Percentiles rank a stretch among this genome's conserved stretches.
phyloP scores from a whole-genome alignment of 2,113 vertebrate genomes.

The Cyrtonyx montezumae region DNA sequence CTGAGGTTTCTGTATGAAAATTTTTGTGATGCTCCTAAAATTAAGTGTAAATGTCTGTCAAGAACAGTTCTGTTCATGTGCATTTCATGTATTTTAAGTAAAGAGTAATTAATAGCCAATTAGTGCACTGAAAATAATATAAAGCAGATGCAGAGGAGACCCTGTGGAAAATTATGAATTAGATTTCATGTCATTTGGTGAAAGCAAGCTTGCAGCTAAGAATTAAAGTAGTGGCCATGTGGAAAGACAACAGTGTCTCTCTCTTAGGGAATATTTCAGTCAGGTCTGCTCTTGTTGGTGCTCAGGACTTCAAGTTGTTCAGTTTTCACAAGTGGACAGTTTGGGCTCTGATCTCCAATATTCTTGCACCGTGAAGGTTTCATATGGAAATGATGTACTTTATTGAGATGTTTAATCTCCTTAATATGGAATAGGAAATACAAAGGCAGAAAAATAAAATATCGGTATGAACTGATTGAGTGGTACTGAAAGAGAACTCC shows the following conservation, averaged over 20 bases:
- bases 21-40: slow-evolving; percentile 63
- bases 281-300: slow-evolving; percentile 73
- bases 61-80: slow-evolving; percentile 52
- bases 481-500: not conserved
- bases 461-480: not conserved
- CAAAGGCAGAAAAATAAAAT: not conserved
- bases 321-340: slow-evolving; percentile 66
- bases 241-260: slow-evolving; percentile 68
- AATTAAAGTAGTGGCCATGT: slow-evolving; percentile 74
- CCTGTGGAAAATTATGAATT: slow-evolving; percentile 78
- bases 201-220: slow-evolving; percentile 68
- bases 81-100: slow-evolving; percentile 74
- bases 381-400: slow-evolving; percentile 1
- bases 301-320: slow-evolving; percentile 76
- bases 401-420: slow-evolving; percentile 15
- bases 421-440: not conserved
- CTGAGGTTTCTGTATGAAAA: slow-evolving; percentile 36
- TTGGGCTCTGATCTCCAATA: slow-evolving; percentile 47
- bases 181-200: slow-evolving; percentile 73
- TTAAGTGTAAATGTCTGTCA: slow-evolving; percentile 79
- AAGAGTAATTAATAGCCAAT: slow-evolving; percentile 84
- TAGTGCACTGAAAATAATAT: slow-evolving; percentile 79
- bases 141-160: slow-evolving; percentile 80
- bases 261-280: slow-evolving; percentile 74
- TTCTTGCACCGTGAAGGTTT: slow-evolving; percentile 61